These are phyloP conservation scores for Montipora cactus DNA, from an alignment of 64 coral and sea anemone genomes.

Conservation along the genomic window DNA sequence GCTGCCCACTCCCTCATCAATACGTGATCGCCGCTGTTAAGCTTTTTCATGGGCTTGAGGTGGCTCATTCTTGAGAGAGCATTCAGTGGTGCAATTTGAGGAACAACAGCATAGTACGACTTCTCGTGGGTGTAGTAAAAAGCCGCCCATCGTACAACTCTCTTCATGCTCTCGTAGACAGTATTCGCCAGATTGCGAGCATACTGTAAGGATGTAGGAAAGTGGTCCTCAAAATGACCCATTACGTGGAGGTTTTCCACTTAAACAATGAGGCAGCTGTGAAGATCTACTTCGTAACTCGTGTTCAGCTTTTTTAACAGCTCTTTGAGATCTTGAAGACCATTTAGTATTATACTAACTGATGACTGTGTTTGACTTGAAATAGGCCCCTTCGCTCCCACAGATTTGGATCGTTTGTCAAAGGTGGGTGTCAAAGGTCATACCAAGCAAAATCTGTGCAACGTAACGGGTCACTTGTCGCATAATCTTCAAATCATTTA, in stretches of 20 bases:
- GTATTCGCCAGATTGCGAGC: no score
- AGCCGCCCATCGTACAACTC: conserved; percentile 17
- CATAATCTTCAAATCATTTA: no score
- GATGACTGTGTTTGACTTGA: conserved; percentile 47
- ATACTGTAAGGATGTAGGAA: no score
- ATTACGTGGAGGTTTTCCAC: conserved; percentile 31
- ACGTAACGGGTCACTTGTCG: neutral
- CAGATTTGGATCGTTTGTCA: conserved; percentile 28
- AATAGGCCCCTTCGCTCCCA: conserved; percentile 25
- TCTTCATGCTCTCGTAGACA: no score
- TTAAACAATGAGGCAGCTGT: neutral
- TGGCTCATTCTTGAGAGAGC: conserved; percentile 37
- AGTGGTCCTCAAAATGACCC: neutral
- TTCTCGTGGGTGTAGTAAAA: conserved; percentile 46
- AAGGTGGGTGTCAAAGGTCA: neutral
- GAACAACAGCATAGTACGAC: conserved; percentile 45
- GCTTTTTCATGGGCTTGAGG: conserved; percentile 15
- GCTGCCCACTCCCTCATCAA: no score
- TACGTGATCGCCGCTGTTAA: neutral
- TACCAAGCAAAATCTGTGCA: neutral
- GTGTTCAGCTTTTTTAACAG: conserved; percentile 40
- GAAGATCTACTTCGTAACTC: no score
- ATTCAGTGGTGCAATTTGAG: conserved; percentile 32
- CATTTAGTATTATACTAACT: conserved; percentile 27
- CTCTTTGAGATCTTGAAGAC: conserved; percentile 34